phyloP scores from a whole-genome alignment of 2,113 vertebrate species.

The Melanostigma gelatinosum region DNA sequence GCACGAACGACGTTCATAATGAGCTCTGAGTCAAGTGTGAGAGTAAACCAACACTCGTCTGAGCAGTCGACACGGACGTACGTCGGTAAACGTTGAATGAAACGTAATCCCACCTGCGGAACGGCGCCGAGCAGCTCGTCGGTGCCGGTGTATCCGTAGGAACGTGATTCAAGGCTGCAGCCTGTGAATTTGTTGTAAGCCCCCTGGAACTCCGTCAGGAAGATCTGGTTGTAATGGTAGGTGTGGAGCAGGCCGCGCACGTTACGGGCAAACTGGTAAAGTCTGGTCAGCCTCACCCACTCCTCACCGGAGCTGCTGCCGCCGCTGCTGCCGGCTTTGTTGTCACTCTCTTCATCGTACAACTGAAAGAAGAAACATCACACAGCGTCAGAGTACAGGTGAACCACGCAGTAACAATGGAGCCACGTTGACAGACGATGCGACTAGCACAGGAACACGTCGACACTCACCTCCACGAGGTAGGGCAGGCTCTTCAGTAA shows the following conservation, averaged over 20 bases:
- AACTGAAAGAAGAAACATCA: constrained; percentile 77
- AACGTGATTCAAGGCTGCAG: constrained; percentile 86
- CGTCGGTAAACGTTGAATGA: background rate
- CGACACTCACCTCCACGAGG: constrained; percentile 88
- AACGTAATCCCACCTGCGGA: constrained; percentile 86
- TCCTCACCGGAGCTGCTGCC: constrained; percentile 72
- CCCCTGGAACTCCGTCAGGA: constrained; percentile 91
- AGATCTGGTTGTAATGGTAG: constrained; percentile 98
- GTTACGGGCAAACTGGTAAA: constrained; percentile 94
- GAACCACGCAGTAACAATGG: background rate
- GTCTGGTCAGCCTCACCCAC: constrained; percentile 89
- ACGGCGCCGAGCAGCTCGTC: constrained; percentile 94
- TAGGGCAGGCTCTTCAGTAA: constrained; percentile 95
- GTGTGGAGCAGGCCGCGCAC: constrained; percentile 93
- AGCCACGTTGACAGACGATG: background rate
- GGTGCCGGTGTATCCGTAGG: constrained; percentile 87
- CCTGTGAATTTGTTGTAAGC: constrained; percentile 94
- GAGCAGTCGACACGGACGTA: background rate
- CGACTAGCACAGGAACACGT: background rate
- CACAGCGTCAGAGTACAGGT: background rate
- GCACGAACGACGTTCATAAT: background rate
- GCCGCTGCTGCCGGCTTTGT: background rate
- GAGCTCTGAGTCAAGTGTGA: background rate
- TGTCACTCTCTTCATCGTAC: constrained; percentile 77
- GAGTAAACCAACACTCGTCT: background rate